phyloP scores from a whole-genome alignment of 2,113 vertebrate genomes.

The Carassius gibelio region DNA sequence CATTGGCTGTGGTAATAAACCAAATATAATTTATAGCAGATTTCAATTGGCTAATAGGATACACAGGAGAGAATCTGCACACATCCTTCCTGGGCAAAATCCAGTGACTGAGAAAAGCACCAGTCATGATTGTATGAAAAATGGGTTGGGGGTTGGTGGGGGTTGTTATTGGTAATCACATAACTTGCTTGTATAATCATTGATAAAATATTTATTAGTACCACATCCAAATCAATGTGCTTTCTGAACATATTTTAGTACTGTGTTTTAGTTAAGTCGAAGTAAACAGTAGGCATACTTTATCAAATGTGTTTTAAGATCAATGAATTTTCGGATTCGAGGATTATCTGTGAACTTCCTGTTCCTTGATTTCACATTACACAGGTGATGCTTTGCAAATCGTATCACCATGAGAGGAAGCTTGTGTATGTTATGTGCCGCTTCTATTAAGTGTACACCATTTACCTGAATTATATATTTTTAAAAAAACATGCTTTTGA shows the following conservation, averaged over 20 bases:
- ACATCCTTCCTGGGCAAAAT: neutral
- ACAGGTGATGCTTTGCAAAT: conserved; percentile 60
- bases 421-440: conserved; percentile 36
- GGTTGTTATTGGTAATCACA: neutral
- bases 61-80: conserved; percentile 23
- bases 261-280: neutral
- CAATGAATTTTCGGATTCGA: conserved; percentile 34
- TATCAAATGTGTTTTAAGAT: conserved; percentile 46
- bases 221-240: conserved; percentile 30
- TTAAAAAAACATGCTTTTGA: conserved; percentile 8
- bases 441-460: neutral
- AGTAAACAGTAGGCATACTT: conserved; percentile 16
- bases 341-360: conserved; percentile 41
- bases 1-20: conserved; percentile 13
- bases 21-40: conserved; percentile 18
- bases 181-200: conserved; percentile 9
- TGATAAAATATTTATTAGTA: conserved; percentile 48
- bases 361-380: conserved; percentile 61
- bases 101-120: neutral
- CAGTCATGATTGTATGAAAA: conserved; percentile 48
- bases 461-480: conserved; percentile 35
- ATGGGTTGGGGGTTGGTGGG: neutral
- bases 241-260: conserved; percentile 31
- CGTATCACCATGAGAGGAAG: conserved; percentile 37
- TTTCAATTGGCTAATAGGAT: conserved; percentile 16